Evolutionary conservation across 1,140 invertebrate genomes (phyloP).

Genomic region (Bursaphelenchus mucronatus): DNA sequence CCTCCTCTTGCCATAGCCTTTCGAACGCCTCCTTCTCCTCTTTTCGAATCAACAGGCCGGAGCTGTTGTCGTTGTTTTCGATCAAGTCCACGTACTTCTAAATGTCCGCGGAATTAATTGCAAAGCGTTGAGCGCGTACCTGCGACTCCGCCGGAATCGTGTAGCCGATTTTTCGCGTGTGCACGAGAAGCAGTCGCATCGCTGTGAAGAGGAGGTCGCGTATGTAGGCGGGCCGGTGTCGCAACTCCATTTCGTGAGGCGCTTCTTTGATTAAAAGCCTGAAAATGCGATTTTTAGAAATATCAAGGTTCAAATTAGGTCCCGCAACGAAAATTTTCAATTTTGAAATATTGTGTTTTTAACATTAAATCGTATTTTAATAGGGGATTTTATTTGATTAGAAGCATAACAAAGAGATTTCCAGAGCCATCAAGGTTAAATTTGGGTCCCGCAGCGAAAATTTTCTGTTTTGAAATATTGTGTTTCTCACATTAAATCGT

Average conservation of each 20-base stretch:
- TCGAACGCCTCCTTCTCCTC: conserved; percentile 7
- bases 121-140: not conserved
- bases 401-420: too few species aligned
- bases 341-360: too few species aligned
- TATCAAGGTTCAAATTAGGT: too few species aligned
- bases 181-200: conserved; percentile 2
- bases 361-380: too few species aligned
- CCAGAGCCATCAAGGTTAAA: too few species aligned
- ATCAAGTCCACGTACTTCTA: conserved; percentile 13
- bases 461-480: too few species aligned
- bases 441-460: too few species aligned
- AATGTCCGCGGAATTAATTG: not conserved
- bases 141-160: not conserved
- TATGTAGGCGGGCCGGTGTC: conserved; percentile 13
- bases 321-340: too few species aligned
- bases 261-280: conserved; percentile 2
- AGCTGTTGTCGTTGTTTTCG: not conserved
- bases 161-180: not conserved
- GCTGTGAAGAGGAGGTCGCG: conserved; percentile 6
- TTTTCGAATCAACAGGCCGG: not conserved
- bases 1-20: conserved; percentile 5
- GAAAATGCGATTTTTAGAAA: too few species aligned
- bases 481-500: too few species aligned
- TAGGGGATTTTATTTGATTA: too few species aligned
- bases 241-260: conserved; percentile 16